Evolutionary conservation across 2,797 vertebrate species (phyloP).

Genomic region (Arnoldichthys spilopterus): DNA sequence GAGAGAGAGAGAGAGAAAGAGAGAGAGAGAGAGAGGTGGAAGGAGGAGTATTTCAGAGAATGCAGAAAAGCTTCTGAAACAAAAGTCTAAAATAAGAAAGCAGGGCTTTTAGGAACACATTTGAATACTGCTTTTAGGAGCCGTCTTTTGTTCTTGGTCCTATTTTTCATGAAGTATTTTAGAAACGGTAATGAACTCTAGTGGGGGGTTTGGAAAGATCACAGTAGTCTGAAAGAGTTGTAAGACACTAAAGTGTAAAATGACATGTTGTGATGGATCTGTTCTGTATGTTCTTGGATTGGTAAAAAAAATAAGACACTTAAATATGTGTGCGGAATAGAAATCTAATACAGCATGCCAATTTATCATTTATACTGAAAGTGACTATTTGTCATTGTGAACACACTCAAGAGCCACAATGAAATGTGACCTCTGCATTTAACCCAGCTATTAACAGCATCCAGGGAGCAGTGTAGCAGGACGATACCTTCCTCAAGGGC

Average conservation of each 20-base stretch:
- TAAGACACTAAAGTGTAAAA: background rate
- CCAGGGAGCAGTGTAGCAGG: too few species aligned
- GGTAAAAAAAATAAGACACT: background rate
- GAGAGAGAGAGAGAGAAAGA: constrained; percentile 13
- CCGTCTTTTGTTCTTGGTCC: background rate
- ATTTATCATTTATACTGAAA: too few species aligned
- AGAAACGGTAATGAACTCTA: background rate
- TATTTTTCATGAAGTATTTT: background rate
- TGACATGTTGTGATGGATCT: background rate
- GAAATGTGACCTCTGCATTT: too few species aligned
- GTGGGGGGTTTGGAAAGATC: background rate
- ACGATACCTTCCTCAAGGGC: too few species aligned
- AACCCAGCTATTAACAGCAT: too few species aligned
- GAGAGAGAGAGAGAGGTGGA: constrained; percentile 12
- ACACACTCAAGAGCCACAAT: too few species aligned
- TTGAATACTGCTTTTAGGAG: background rate
- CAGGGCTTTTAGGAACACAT: background rate
- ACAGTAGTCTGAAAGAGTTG: background rate
- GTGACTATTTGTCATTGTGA: too few species aligned
- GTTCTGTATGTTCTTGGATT: background rate
- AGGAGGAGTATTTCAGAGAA: background rate
- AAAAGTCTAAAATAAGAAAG: background rate
- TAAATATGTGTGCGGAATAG: too few species aligned
- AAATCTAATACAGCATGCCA: background rate
- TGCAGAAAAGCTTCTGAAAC: background rate